Conservation (phyloP, 2,113 vertebrate species). For the Rattus rattus region DNA sequence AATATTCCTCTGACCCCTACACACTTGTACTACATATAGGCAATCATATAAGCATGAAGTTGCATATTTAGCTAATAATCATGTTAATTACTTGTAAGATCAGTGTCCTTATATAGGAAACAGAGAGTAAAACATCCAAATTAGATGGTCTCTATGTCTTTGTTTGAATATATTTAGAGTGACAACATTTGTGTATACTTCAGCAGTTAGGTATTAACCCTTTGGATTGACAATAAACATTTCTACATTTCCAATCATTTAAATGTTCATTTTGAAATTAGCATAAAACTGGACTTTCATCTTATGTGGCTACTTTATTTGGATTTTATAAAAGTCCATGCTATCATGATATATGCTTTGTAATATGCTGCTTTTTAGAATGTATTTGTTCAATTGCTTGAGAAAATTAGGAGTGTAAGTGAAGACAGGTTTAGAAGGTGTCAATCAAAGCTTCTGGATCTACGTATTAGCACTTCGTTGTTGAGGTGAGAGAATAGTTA, state of each 20-base stretch:
- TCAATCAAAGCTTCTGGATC: neutral
- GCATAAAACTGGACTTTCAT: constrained; percentile 18
- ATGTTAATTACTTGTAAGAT: neutral
- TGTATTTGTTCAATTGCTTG: neutral
- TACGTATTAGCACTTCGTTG: constrained; percentile 38
- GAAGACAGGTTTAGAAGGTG: neutral
- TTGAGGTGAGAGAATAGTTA: constrained; percentile 80
- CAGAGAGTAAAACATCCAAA: constrained; percentile 36
- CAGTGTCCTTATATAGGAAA: neutral
- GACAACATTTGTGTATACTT: constrained; percentile 7
- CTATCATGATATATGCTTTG: neutral
- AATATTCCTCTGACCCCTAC: neutral
- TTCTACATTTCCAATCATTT: constrained; percentile 31
- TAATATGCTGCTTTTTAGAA: constrained; percentile 15
- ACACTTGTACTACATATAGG: neutral
- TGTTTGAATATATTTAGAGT: constrained; percentile 55
- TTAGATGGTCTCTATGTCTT: constrained; percentile 55
- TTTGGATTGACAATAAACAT: constrained; percentile 32
- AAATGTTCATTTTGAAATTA: constrained; percentile 14
- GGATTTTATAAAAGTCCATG: neutral
- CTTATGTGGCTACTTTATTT: neutral
- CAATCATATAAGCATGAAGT: neutral
- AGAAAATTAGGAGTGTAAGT: constrained; percentile 5
- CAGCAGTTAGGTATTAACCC: neutral
- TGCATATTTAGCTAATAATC: neutral